Percentiles rank a stretch among this genome's conserved stretches.
Evolutionary conservation across 2,888 invertebrate genomes (phyloP).

Genomic region (Capitulum mitella): DNA sequence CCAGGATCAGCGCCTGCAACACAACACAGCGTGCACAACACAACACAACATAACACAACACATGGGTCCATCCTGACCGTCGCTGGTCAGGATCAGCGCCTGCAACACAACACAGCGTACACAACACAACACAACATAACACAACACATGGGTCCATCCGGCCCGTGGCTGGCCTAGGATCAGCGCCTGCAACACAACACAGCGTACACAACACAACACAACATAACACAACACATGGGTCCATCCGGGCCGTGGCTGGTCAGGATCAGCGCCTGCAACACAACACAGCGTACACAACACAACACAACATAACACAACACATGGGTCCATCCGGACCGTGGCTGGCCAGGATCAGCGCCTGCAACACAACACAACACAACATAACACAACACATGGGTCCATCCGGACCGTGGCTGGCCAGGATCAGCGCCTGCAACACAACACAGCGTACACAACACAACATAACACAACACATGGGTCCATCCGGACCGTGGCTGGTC

Average conservation of each 20-base stretch:
- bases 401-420: constrained; percentile 30
- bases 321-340: constrained; percentile 65
- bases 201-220: neutral
- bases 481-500: constrained; percentile 52
- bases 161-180: constrained; percentile 66
- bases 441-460: no score
- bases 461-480: no score
- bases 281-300: no score
- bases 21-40: neutral
- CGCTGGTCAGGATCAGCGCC: constrained; percentile 30
- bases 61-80: constrained; percentile 27
- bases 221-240: neutral
- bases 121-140: no score
- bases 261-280: constrained; percentile 32
- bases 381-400: neutral
- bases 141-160: constrained; percentile 63
- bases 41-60: neutral
- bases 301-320: no score
- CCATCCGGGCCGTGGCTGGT: constrained; percentile 29
- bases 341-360: constrained; percentile 67
- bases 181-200: constrained; percentile 51
- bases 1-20: constrained; percentile 60
- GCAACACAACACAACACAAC: constrained; percentile 28
- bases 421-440: constrained; percentile 31
- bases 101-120: no score